A percentile compares a stretch with the other conserved stretches of the same genome.
Evolutionary conservation across 1,140 invertebrate genomes (phyloP).

Genomic region (Sminthurinus signatus): DNA sequence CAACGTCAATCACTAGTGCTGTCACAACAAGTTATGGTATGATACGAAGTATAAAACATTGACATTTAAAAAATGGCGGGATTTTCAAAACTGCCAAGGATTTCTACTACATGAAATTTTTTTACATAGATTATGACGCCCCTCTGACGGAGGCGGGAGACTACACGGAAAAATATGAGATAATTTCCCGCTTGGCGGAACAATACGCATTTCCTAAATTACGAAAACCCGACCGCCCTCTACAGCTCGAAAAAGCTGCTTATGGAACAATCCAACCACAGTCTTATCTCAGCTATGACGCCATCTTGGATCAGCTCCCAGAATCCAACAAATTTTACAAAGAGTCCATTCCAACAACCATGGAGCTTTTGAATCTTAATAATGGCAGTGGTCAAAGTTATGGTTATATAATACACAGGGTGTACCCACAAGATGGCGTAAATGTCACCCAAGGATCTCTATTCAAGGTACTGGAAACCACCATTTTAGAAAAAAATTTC

Average conservation of each 20-base stretch:
- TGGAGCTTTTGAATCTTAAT: slow-evolving; percentile 57
- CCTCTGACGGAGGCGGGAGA: slow-evolving; percentile 38
- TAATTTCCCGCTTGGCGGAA: slow-evolving; percentile 19
- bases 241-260: slow-evolving; percentile 41
- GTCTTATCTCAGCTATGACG: slow-evolving; percentile 41
- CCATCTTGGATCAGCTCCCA: slow-evolving; percentile 32
- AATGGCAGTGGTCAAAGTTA: slow-evolving; percentile 51
- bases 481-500: background rate
- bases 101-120: background rate
- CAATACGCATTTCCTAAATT: slow-evolving; percentile 26
- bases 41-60: background rate
- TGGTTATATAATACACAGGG: slow-evolving; percentile 54
- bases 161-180: slow-evolving; percentile 33
- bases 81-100: background rate
- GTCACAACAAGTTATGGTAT: slow-evolving; percentile 57
- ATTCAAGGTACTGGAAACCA: slow-evolving; percentile 12
- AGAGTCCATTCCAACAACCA: slow-evolving; percentile 45
- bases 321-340: slow-evolving; percentile 19
- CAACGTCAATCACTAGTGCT: slow-evolving; percentile 41
- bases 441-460: slow-evolving; percentile 22
- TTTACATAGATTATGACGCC: slow-evolving; percentile 32
- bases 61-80: background rate
- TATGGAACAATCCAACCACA: slow-evolving; percentile 43
- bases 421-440: slow-evolving; percentile 13
- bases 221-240: slow-evolving; percentile 42